These are phyloP conservation scores for Distichodus sexfasciatus DNA, from an alignment of 2,797 vertebrate genomes.

Conservation along the genomic window DNA sequence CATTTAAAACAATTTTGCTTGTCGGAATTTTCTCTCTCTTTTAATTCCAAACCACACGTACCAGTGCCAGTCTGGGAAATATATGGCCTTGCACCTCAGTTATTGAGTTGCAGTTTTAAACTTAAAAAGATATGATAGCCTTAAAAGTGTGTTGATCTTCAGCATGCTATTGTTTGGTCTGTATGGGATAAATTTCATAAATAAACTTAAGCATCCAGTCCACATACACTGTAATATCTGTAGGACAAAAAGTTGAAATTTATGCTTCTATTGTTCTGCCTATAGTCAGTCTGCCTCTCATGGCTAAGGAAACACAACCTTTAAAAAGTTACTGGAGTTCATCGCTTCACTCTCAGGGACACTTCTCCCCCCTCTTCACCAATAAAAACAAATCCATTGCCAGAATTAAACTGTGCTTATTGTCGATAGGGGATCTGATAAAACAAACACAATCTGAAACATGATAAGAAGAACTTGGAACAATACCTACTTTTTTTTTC, in stretches of 20 bases:
- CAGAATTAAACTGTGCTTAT: constrained; percentile 62
- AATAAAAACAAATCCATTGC: constrained; percentile 63
- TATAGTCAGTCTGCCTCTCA: constrained; percentile 29
- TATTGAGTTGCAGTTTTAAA: too few relatives aligned
- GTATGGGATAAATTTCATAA: too few relatives aligned
- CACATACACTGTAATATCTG: constrained; percentile 4
- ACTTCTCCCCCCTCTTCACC: constrained; percentile 42
- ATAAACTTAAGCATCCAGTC: constrained; percentile 11
- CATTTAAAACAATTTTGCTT: too few relatives aligned
- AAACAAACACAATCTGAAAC: constrained; percentile 61
- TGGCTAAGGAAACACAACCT: constrained; percentile 38
- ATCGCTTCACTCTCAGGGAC: constrained; percentile 60
- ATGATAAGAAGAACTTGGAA: constrained; percentile 49
- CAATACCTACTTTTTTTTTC: constrained; percentile 33
- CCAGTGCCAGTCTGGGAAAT: too few relatives aligned
- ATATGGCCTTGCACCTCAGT: too few relatives aligned
- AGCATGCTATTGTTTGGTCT: too few relatives aligned
- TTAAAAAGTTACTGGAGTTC: constrained; percentile 56
- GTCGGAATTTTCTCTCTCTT: too few relatives aligned
- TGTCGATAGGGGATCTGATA: constrained; percentile 60
- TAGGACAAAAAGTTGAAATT: too few relatives aligned
- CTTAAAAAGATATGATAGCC: too few relatives aligned
- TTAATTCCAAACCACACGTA: too few relatives aligned
- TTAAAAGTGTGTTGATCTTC: too few relatives aligned
- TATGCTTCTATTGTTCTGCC: constrained; percentile 20